A percentile compares a stretch with the other conserved stretches of the same genome.
phyloP scores from a whole-genome alignment of 2,888 invertebrate genomes.

The Pelosia muscerda region DNA sequence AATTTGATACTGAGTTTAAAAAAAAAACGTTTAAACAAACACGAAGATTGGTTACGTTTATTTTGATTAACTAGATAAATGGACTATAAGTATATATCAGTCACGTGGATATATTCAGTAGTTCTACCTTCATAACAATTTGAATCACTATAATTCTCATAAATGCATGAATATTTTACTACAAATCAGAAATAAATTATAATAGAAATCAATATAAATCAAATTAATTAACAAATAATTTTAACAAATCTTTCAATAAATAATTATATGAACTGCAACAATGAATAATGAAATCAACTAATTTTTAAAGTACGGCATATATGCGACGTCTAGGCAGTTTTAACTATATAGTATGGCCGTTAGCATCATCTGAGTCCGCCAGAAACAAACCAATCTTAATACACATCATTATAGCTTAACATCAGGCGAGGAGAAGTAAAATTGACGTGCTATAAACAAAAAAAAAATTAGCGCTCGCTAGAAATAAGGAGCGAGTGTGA shows the following conservation, averaged over 20 bases:
- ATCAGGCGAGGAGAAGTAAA: too few species aligned
- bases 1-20: too few species aligned
- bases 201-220: neutral
- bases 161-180: neutral
- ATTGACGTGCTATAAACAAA: too few species aligned
- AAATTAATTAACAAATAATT: constrained; percentile 4
- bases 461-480: too few species aligned
- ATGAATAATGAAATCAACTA: neutral
- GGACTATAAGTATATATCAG: too few species aligned
- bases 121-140: neutral
- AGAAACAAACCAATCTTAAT: too few species aligned
- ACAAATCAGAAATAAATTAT: neutral
- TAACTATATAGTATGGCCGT: neutral
- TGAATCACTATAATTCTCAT: neutral
- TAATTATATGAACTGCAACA: neutral
- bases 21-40: too few species aligned
- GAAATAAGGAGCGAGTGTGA: too few species aligned
- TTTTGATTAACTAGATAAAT: too few species aligned
- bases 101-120: neutral
- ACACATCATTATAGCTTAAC: too few species aligned
- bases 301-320: neutral
- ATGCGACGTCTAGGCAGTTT: neutral
- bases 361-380: too few species aligned
- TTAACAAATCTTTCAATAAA: constrained; percentile 1
- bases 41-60: too few species aligned